Evolutionary conservation across 1,140 invertebrate genomes (phyloP), one percentile per base, ranked within the genome.

Genomic region (Pogonomyrmex californicus): DNA sequence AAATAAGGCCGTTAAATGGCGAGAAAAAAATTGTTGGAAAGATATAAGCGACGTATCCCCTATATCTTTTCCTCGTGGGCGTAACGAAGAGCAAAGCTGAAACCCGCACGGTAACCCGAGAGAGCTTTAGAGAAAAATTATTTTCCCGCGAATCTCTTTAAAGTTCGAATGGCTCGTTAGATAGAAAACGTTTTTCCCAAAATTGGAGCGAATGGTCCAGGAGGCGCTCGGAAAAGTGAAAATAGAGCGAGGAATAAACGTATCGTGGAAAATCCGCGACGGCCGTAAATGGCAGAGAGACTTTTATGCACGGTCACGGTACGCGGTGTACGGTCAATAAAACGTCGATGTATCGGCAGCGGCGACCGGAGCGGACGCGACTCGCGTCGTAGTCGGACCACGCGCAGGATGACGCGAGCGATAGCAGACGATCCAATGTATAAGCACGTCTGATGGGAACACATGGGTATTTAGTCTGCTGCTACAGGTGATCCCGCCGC

Each of bases 381-480:
- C 41, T 38, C 51, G 66, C 38, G 49, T 44, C 23, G 41, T 6
- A 38, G 65, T 38, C 65, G 41, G 12, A 30, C 65, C 65, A 17
- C 63, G 66, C 79, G 36, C 12, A 17, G 41, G 71, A 60, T 1
- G 56, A 23, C 51, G 23, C 23, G 47, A 56, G 14, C 63, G 38
- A 60, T 65, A 85, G 82, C 75, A 54, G 47, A 78, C 82, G 49
- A 65, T 85, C 82, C 49, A 56, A 83, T 71, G 49, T 76, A 66
- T n/a, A 77, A 85, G 75, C 71, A 83, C 56, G 56, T 17, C 44
- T 54, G 56, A 85, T 85, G 49, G 70, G 73, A 85, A 78, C 70
- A 78, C 82, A 56, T 85, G 82, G 68, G 38, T 85, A 78, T 65
- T 85, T 78, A 47, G 75, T 77, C 82, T 66, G 58, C 82, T 66